Evolutionary conservation across 2,113 vertebrate genomes (phyloP), one percentile per base, ranked within the genome.

Genomic region (Chaetodon trifascialis): DNA sequence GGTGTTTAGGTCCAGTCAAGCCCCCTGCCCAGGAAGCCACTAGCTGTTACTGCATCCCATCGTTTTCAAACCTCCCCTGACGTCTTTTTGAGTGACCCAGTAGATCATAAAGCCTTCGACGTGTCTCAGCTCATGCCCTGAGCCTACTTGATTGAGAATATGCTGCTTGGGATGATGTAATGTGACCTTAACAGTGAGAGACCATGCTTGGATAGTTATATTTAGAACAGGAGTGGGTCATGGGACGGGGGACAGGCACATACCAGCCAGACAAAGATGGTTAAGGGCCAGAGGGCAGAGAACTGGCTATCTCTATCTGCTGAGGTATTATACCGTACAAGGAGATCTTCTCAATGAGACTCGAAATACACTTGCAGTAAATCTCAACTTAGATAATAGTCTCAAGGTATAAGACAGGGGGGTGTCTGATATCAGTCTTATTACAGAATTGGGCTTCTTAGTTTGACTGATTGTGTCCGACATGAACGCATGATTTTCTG

Each of bases 211-310:
- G 60, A n/a, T 25, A 42, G 80, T 76, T 92, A 92, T 91, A 88
- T 93, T 92, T 93, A 93, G 92, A 74, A n/a, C 69, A 16, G 70
- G 68, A 17, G 76, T 6, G 44, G 63, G 80, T 92, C 91, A 93
- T 67, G 84, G 52, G 89, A 89, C 75, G 14, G 62, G 63, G 60
- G 79, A 84, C 25, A 51, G 78, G 68, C 82, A 79, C 89, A 91
- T 92, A 79, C 84, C 91, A 70, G 30, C 11, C 76, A 80, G 79
- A 93, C 89, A 92, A 92, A 91, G 91, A 93, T 89, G 89, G 82
- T n/a, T 10, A 58, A 66, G 38, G 71, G 79, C 63, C 76, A 80
- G 79, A 71, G 68, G 71, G 42, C 46, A 51, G 51, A 46, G 62
- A 80, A 51, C 38, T n/a, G 36, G 65, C 46, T 86, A 17, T 83